Evolutionary conservation across 2,888 invertebrate genomes (phyloP).

Genomic region (Timema cristinae): DNA sequence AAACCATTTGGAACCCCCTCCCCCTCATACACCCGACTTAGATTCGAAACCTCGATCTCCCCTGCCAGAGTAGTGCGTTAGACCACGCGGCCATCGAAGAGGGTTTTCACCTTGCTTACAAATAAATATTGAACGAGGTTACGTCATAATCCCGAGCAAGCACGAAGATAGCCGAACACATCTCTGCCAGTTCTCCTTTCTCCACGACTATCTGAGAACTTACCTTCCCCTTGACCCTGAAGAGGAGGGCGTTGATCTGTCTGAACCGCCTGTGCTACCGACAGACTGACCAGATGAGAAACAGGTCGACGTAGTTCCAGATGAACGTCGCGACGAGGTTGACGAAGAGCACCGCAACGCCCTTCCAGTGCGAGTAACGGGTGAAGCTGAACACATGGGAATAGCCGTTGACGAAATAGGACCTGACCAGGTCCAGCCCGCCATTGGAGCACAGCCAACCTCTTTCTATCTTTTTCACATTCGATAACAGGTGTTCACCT

Average conservation of each 20-base stretch:
- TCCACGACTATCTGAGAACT: too few species aligned
- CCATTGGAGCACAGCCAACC: constrained; percentile 21
- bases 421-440: constrained; percentile 17
- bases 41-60: too few species aligned
- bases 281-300: constrained; percentile 37
- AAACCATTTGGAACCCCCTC: too few species aligned
- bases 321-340: constrained; percentile 35
- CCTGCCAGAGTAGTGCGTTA: too few species aligned
- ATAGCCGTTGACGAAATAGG: constrained; percentile 26
- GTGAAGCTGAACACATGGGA: constrained; percentile 53
- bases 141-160: too few species aligned
- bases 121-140: too few species aligned
- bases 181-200: too few species aligned
- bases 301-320: constrained; percentile 40
- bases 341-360: constrained; percentile 1
- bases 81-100: too few species aligned
- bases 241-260: constrained; percentile 48
- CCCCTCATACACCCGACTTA: too few species aligned
- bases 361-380: constrained; percentile 48
- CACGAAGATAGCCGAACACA: too few species aligned
- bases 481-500: constrained; percentile 25
- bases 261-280: constrained; percentile 59
- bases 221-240: constrained; percentile 14
- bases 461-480: constrained; percentile 17
- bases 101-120: too few species aligned